A percentile compares a stretch with the other conserved stretches of the same genome.
Evolutionary conservation across 2,797 vertebrate species (phyloP).

Genomic region (Paratrypauchen microcephalus): DNA sequence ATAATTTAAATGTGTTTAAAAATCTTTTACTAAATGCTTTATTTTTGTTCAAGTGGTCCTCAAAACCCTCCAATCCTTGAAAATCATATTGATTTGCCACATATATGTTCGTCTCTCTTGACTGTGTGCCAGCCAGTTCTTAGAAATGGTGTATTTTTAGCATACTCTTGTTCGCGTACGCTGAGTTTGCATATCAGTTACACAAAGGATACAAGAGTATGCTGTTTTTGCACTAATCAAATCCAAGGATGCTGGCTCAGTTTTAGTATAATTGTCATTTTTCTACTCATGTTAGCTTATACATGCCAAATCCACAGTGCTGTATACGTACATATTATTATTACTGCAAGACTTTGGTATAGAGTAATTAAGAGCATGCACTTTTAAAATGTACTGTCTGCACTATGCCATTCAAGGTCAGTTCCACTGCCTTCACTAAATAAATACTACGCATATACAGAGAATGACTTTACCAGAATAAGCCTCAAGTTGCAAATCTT

Average conservation of each 20-base stretch:
- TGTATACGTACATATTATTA: neutral
- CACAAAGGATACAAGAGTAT: neutral
- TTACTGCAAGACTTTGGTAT: neutral
- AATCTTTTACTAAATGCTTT: too few relatives aligned
- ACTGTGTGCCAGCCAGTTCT: neutral
- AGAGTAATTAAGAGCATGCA: neutral
- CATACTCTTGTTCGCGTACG: neutral
- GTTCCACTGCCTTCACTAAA: neutral
- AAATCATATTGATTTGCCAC: neutral
- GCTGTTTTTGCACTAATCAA: neutral
- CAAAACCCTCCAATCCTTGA: neutral
- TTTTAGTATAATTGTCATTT: neutral
- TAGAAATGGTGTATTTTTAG: constrained; percentile 6
- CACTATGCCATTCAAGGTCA: neutral
- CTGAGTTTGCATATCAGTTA: constrained; percentile 5
- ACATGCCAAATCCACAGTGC: neutral
- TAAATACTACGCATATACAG: neutral
- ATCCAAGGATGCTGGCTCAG: neutral
- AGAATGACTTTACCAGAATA: constrained; percentile 1
- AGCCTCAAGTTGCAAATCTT: neutral
- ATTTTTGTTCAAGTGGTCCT: too few relatives aligned
- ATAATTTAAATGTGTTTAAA: too few relatives aligned
- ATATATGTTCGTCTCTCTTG: neutral
- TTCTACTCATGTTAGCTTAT: neutral
- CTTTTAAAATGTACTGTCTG: neutral